Base-by-base conservation (phyloP, 1,140 invertebrate species). In the Eriosoma lanigerum region DNA sequence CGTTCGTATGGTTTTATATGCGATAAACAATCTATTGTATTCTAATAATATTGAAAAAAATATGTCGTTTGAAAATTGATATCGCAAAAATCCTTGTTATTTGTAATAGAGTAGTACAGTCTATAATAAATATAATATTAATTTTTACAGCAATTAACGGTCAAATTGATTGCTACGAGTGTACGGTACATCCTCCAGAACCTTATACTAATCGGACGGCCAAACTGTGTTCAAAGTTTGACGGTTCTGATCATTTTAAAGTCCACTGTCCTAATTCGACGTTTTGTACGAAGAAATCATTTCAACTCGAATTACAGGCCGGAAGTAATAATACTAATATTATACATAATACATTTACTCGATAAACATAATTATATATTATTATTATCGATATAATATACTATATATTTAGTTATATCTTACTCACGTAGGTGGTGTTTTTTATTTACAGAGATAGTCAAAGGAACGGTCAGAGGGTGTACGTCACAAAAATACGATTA, bases 221-320 rank as follows among this genome's bases (percentile, higher is more conserved):
- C 80, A 86, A 87, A 52, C 85, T 91, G 2, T 94, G 93, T 84
- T 88, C 89, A 1, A 88, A 92, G 83, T 94, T 94, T 84, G 90
- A 94, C 83, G 87, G 88, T 50, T 90, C 90, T 5, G 84, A 88
- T 1, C 86, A 87, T 75, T 94, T 89, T 84, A 88, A 92, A 82
- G 88, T 91, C 0, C 89, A 91, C 68, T 95, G 93, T 85, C 91
- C 91, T 6, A 91, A 89, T 83, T 94, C 93, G 9, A 94, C 93
- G 0, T 90, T 93, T 87, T 95, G 93, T 83, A 89, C 91, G 86
- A 94, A 93, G 83, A 90, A 89, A 82, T 90, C 91, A 10, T 89
- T 90, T 81, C 86, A 89, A 82, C 87, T 90, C 5, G 86, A 87
- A 81, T 86, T 92, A 80, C 87, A 87, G 68, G 89, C 90, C 84